A percentile compares a stretch with the other conserved stretches of the same genome.
Evolutionary conservation across 2,113 vertebrate species (phyloP).

Genomic region (Petromus typicus): DNA sequence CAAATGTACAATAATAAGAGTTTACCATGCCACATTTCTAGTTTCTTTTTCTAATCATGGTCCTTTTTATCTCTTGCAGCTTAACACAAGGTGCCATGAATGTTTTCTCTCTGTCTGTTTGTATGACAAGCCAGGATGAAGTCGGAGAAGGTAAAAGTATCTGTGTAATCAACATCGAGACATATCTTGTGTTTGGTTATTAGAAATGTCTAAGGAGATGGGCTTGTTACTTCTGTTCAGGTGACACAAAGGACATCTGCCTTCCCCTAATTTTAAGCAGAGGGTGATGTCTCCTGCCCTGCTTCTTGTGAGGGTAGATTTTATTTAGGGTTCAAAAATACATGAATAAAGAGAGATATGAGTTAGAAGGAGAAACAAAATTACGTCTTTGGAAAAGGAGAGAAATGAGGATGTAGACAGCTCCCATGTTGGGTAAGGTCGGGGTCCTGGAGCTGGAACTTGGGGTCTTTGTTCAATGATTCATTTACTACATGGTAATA

Average conservation of each 20-base stretch:
- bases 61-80: background rate
- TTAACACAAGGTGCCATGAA: background rate
- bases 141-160: background rate
- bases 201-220: background rate
- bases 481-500: background rate
- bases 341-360: background rate
- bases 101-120: background rate
- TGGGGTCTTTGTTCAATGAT: background rate
- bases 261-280: background rate
- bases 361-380: background rate
- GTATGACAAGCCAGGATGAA: background rate
- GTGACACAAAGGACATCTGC: accelerated
- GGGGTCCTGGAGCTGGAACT: background rate
- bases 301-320: background rate
- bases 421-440: background rate
- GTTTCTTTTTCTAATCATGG: background rate
- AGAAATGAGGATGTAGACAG: background rate
- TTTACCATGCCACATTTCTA: background rate
- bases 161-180: background rate
- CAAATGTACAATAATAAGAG: background rate
- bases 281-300: background rate
- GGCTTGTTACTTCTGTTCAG: background rate
- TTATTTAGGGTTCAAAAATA: background rate
- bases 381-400: background rate
- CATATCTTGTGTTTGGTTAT: background rate